A percentile compares a stretch with the other conserved stretches of the same genome.
Evolutionary conservation across 1,140 invertebrate genomes (phyloP).

Genomic region (Trichonephila clavata): DNA sequence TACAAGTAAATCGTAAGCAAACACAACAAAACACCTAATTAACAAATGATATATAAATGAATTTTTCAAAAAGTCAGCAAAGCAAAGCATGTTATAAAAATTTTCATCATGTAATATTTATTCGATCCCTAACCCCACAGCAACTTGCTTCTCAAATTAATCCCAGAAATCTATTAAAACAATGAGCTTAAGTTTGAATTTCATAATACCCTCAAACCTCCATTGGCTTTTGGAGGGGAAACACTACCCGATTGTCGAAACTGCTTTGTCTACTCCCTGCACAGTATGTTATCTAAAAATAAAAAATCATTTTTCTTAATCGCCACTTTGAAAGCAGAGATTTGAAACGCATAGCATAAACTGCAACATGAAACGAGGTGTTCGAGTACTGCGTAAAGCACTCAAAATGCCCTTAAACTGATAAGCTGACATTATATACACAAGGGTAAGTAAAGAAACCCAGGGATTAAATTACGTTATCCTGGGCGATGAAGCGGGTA

Average conservation of each 20-base stretch:
- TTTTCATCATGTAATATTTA: background rate
- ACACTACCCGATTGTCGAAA: background rate
- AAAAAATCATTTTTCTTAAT: constrained; percentile 34
- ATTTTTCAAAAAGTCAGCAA: no score
- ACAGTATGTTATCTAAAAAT: background rate
- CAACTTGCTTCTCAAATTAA: background rate
- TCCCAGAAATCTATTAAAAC: background rate
- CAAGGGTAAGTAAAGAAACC: background rate
- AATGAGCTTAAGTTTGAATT: background rate
- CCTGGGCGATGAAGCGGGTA: background rate
- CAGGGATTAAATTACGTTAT: background rate
- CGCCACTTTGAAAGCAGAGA: background rate
- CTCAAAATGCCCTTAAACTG: constrained; percentile 25
- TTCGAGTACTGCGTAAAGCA: background rate
- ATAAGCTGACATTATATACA: constrained; percentile 4
- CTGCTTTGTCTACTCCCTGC: background rate
- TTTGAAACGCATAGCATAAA: background rate
- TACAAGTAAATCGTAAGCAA: no score
- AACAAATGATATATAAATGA: no score
- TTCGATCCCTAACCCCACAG: background rate
- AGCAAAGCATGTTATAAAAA: no score
- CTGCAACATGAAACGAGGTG: background rate
- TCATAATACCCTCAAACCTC: background rate
- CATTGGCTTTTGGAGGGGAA: background rate
- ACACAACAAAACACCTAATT: no score